phyloP scores from a whole-genome alignment of 2,797 vertebrate genomes.

The Periophthalmus magnuspinnatus region DNA sequence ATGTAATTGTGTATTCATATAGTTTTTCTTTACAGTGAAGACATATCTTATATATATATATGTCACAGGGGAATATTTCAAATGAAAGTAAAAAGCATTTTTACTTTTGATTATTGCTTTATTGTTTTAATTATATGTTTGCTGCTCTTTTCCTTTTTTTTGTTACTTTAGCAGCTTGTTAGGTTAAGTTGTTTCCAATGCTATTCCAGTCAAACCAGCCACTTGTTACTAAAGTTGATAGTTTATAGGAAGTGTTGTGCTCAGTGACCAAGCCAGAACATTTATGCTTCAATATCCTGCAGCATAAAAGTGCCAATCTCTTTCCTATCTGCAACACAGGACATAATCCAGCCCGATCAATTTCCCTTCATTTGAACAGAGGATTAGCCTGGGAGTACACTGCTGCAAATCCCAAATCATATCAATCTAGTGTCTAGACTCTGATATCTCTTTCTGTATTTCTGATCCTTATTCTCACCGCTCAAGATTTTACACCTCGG shows the following conservation, averaged over 20 bases:
- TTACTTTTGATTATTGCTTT: slow-evolving; percentile 4
- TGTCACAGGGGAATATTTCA: background rate
- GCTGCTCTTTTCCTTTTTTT: background rate
- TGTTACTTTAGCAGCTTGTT: background rate
- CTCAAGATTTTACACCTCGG: slow-evolving; percentile 38
- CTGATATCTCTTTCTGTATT: slow-evolving; percentile 47
- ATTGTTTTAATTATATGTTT: no score
- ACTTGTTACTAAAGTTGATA: background rate
- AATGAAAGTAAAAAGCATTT: background rate
- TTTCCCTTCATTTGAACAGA: slow-evolving; percentile 53
- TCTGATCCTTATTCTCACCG: slow-evolving; percentile 47
- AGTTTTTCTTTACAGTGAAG: slow-evolving; percentile 12
- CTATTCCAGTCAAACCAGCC: background rate
- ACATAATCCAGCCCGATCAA: slow-evolving; percentile 50
- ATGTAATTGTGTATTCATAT: slow-evolving; percentile 14
- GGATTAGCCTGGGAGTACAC: slow-evolving; percentile 38
- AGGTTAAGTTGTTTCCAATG: background rate
- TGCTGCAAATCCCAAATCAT: slow-evolving; percentile 55
- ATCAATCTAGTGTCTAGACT: slow-evolving; percentile 59
- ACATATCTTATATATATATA: background rate
- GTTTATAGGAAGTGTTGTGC: background rate
- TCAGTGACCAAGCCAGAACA: background rate
- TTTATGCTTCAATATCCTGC: background rate
- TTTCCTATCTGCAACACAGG: slow-evolving; percentile 29
- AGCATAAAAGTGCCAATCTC: slow-evolving; percentile 21